Evolutionary conservation across 2,113 vertebrate genomes (phyloP).

Genomic region (Promerops cafer): DNA sequence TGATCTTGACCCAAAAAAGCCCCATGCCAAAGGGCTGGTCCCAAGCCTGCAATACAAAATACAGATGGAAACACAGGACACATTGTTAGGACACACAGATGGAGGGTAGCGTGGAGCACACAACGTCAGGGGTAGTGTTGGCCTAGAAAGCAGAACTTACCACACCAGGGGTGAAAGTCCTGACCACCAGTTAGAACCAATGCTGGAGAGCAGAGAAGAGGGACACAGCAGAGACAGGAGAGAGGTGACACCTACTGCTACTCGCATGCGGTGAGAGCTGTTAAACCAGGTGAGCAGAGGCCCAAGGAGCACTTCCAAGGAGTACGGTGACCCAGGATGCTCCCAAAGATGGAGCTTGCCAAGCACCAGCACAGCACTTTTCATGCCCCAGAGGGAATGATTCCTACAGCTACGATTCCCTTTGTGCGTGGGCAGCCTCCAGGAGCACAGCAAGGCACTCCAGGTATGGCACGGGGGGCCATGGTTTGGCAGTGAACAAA

Average conservation of each 20-base stretch:
- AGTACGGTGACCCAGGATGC: not conserved
- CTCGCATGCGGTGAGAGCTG: constrained; percentile 68
- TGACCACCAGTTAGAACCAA: not conserved
- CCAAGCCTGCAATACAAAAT: constrained; percentile 35
- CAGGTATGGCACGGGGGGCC: fast-evolving
- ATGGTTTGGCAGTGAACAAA: not conserved
- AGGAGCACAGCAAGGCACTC: constrained; percentile 28
- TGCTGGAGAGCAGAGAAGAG: not conserved
- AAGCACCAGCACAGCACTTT: constrained; percentile 4
- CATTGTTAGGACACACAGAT: not conserved
- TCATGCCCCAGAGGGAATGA: not conserved
- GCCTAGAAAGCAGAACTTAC: constrained; percentile 60
- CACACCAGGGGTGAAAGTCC: not conserved
- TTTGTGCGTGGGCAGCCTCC: constrained; percentile 28
- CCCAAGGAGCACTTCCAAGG: not conserved
- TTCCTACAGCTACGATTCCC: not conserved
- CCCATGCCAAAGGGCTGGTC: not conserved
- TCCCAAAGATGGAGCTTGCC: not conserved
- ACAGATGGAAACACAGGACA: constrained; percentile 38
- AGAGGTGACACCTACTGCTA: constrained; percentile 53
- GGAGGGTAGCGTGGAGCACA: not conserved
- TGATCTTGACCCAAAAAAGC: not conserved
- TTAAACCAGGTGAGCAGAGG: constrained; percentile 64
- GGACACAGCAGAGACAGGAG: constrained; percentile 19
- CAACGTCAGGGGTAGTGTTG: not conserved